phyloP scores from a whole-genome alignment of 1,140 invertebrate genomes.

The Zaprionus lachaisei region DNA sequence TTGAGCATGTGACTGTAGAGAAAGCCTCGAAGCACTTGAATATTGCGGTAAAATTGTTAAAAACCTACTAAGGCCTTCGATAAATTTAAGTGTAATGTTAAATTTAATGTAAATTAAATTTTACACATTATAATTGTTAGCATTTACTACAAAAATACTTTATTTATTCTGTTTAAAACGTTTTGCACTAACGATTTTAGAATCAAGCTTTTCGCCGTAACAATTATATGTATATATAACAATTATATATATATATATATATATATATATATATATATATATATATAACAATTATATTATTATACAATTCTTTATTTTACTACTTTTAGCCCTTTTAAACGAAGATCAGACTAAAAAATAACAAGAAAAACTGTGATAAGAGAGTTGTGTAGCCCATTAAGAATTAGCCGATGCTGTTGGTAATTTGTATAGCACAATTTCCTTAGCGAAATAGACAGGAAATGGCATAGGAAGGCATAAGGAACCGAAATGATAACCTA shows the following conservation, averaged over 20 bases:
- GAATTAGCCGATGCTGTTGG: constrained; percentile 56
- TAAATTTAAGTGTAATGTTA: no score
- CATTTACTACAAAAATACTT: constrained; percentile 17
- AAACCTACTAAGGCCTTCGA: neutral
- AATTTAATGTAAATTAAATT: neutral
- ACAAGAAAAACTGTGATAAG: constrained; percentile 40
- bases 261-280: no score
- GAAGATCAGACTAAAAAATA: constrained; percentile 18
- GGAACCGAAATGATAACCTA: constrained; percentile 69
- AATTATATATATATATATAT: no score
- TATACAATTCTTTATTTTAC: neutral
- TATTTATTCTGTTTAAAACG: neutral
- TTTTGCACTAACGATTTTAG: no score
- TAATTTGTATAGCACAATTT: neutral
- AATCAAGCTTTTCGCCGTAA: no score
- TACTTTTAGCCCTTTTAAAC: neutral
- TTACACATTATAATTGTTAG: no score
- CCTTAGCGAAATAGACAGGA: neutral
- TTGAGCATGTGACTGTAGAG: constrained; percentile 14
- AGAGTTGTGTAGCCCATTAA: constrained; percentile 65
- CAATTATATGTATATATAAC: no score
- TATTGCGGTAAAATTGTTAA: neutral
- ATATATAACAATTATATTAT: no score
- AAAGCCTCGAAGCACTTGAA: neutral
- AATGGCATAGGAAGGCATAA: constrained; percentile 11